These are phyloP conservation scores for Agrilus planipennis DNA, from an alignment of 1,140 invertebrate species.

Conservation along the genomic window DNA sequence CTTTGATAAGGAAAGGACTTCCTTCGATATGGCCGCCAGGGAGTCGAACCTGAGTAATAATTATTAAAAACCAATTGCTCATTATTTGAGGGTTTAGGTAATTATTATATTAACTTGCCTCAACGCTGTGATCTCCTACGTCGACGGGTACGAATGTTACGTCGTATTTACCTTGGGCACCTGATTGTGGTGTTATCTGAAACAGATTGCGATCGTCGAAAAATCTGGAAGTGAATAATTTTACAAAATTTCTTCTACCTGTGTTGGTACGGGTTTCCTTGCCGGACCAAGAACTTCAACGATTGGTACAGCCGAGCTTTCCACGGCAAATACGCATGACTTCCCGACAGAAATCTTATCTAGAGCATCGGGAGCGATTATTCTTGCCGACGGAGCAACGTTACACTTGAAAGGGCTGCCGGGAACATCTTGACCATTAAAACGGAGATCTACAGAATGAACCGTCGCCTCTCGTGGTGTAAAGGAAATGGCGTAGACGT, in stretches of 20 bases:
- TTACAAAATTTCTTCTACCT: slow-evolving; percentile 37
- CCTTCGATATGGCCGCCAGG: slow-evolving; percentile 77
- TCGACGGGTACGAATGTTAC: slow-evolving; percentile 78
- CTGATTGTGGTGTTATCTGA: slow-evolving; percentile 27
- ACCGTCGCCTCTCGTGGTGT: slow-evolving; percentile 78
- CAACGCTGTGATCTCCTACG: slow-evolving; percentile 89
- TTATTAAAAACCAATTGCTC: background rate
- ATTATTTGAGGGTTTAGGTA: background rate
- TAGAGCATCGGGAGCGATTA: slow-evolving; percentile 67
- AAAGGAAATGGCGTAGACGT: slow-evolving; percentile 95
- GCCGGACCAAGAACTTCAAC: slow-evolving; percentile 70
- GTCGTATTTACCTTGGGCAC: slow-evolving; percentile 36
- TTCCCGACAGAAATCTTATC: slow-evolving; percentile 88
- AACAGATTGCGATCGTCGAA: slow-evolving; percentile 17
- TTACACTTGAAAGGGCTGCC: slow-evolving; percentile 53
- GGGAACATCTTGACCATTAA: slow-evolving; percentile 92
- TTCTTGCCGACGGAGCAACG: slow-evolving; percentile 56
- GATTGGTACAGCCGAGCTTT: slow-evolving; percentile 59
- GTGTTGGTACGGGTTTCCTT: slow-evolving; percentile 54
- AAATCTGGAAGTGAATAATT: too few relatives aligned
- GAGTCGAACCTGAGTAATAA: slow-evolving; percentile 38
- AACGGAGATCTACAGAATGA: slow-evolving; percentile 87
- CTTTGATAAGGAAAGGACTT: slow-evolving; percentile 90
- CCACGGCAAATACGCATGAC: slow-evolving; percentile 72
- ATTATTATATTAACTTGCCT: slow-evolving; percentile 43